Evolutionary conservation across 2,888 invertebrate species (phyloP), one percentile per base, ranked within the genome.

Genomic region (Cantharis nigra): DNA sequence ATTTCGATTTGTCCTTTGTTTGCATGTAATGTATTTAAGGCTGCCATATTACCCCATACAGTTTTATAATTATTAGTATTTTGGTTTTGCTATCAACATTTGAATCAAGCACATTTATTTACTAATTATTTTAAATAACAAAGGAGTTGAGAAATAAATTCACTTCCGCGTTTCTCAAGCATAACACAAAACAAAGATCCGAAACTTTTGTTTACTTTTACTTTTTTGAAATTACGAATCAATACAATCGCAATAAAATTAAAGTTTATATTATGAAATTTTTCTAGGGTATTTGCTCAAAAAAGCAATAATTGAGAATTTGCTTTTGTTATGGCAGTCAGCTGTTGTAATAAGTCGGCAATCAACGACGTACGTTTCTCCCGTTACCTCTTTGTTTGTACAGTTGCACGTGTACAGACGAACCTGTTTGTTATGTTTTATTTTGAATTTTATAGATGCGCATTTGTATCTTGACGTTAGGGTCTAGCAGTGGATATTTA

Each of bases 241-340:
- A 3, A 67, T 26, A n/a, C 49, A n/a, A n/a, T 49, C 49, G 13
- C 7, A 7, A n/a, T 49, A n/a, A 49, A 49, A 49, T 49, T 7
- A 49, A 49, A 49, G n/a, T n/a, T 3, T 33, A n/a, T n/a, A n/a
- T 49, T 33, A 13, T 4, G 3, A 4, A 13, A n/a, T n/a, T n/a
- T n/a, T 49, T n/a, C n/a, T 49, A 2, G n/a, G n/a, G 11, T 49
- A 49, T 4, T n/a, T 5, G 49, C 49, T 49, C 49, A 49, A 49
- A 49, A 49, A 49, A n/a, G 49, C n/a, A 49, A 49, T 49, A 49
- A 49, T 49, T 9, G 49, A n/a, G 49, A 49, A 49, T 74, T 78
- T 78, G 81, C 82, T 86, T 87, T 88, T 88, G 88, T 88, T 88
- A 86, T 88, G 87, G 85, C 84, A 87, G 87, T 88, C 88, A 88